phyloP scores from a whole-genome alignment of 2,113 vertebrate species.

The Ciconia stormi region DNA sequence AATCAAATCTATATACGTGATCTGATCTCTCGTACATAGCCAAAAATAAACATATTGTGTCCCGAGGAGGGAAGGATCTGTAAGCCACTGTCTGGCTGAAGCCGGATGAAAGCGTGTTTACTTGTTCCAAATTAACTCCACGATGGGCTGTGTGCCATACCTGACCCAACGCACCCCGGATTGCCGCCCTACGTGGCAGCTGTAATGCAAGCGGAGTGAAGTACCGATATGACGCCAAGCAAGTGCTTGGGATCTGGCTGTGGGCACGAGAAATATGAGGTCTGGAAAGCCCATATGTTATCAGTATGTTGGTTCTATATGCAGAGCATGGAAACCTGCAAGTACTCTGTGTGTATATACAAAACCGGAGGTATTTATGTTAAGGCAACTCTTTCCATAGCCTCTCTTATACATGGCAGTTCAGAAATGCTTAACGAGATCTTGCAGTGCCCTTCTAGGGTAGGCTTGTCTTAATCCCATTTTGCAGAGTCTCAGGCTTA shows the following conservation, averaged over 20 bases:
- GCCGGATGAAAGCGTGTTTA: background rate
- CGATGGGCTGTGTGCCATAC: background rate
- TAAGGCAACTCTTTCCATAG: background rate
- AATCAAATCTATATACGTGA: background rate
- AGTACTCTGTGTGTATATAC: background rate
- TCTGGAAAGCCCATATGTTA: background rate
- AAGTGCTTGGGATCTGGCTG: background rate
- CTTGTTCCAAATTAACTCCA: background rate
- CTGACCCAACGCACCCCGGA: fast-evolving
- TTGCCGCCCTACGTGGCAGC: fast-evolving
- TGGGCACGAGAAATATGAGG: background rate
- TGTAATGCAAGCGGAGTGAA: background rate
- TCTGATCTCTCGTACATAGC: background rate
- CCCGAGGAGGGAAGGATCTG: background rate
- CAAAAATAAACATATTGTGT: slow-evolving; percentile 43
- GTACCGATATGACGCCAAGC: background rate
- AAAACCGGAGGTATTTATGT: background rate
- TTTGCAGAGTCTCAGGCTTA: slow-evolving; percentile 20
- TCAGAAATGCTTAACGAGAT: background rate
- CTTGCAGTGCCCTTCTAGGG: background rate
- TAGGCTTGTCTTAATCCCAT: slow-evolving; percentile 28
- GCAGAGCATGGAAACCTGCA: background rate
- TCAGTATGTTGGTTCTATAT: background rate
- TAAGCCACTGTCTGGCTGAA: background rate
- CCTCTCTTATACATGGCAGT: background rate